Base-by-base conservation (phyloP, 2,797 vertebrate species). In the Anguilla marmorata region DNA sequence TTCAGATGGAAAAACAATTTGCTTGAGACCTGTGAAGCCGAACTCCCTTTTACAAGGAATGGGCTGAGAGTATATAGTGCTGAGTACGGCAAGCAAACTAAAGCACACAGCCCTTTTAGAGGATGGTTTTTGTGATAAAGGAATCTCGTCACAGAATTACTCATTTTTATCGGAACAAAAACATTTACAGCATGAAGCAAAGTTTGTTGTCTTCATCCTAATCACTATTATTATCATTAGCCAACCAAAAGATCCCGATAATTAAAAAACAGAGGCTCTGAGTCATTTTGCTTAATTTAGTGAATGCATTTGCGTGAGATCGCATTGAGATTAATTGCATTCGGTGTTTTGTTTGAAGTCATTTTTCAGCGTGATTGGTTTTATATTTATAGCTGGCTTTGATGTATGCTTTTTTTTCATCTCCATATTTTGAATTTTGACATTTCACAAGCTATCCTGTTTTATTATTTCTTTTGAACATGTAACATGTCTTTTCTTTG, bases 341-440 rank as follows among this genome's bases (percentile, higher is more conserved):
- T 91, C 88, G 90, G 91, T 91, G 89, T 83, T 83, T 88, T 85
- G 88, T 91, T 92, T 92, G 90, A 92, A 90, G 91, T 84, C 56
- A 90, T 90, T 91, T 87, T 91, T 89, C 69, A 30, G 37, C 37
- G 87, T 89, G 86, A 88, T 88, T 90, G 66, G 86, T 30, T 91
- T 87, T 76, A 88, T 92, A 93, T 94, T 93, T 92, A 88, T 90
- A 93, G 89, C 86, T 54, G 3, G 82, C 90, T 95, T 95, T 94
- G 93, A 95, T 92, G 87, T 88, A 90, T 88, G 91, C 87, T 37
- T 88, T 87, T 87, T 91, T 91, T 88, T 87, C 86, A 92, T 92
- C 88, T 91, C 85, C 79, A 69, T 92, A 89, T 90, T 66, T 66
- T 45, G 56, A 76, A 41, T 63, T 85, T 83, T 88, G 72, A 86